A percentile compares a stretch with the other conserved stretches of the same genome.
phyloP scores from a whole-genome alignment of 1,140 invertebrate species.

The Argopecten irradians region DNA sequence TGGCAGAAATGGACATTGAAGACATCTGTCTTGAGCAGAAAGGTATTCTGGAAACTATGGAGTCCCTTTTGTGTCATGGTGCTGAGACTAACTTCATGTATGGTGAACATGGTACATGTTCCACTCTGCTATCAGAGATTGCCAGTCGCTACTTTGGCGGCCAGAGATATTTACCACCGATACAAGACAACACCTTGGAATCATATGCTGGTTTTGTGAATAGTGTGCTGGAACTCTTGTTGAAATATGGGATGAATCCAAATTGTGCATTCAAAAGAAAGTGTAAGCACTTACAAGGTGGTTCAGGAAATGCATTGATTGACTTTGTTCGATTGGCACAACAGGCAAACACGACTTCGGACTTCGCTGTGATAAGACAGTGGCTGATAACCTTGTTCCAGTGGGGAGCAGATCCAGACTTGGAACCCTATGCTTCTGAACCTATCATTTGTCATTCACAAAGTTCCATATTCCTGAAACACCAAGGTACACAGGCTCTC shows the following conservation, averaged over 20 bases:
- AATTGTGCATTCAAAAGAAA: conserved; percentile 61
- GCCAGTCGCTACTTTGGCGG: conserved; percentile 57
- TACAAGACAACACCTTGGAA: neutral
- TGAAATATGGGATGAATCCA: conserved; percentile 70
- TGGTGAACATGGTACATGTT: conserved; percentile 53
- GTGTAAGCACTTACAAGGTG: conserved; percentile 55
- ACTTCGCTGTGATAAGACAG: conserved; percentile 64
- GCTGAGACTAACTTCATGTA: conserved; percentile 65
- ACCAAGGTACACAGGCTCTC: conserved; percentile 70
- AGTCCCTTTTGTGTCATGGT: conserved; percentile 63
- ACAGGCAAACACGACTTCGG: conserved; percentile 47
- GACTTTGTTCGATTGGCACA: conserved; percentile 69
- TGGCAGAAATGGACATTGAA: conserved; percentile 63
- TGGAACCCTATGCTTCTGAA: conserved; percentile 74
- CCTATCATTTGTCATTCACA: conserved; percentile 75
- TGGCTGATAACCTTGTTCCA: conserved; percentile 72
- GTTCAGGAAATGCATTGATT: conserved; percentile 67
- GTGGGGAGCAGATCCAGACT: conserved; percentile 74
- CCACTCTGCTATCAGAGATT: conserved; percentile 61
- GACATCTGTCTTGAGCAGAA: conserved; percentile 55
- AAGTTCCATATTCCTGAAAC: conserved; percentile 74
- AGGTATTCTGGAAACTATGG: conserved; percentile 56
- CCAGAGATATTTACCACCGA: neutral
- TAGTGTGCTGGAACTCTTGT: conserved; percentile 56
- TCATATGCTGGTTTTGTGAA: conserved; percentile 63